A percentile compares a stretch with the other conserved stretches of the same genome.
These are phyloP conservation scores for Ornithoptera priamus DNA, from an alignment of 2,888 invertebrate genomes.

Conservation along the genomic window DNA sequence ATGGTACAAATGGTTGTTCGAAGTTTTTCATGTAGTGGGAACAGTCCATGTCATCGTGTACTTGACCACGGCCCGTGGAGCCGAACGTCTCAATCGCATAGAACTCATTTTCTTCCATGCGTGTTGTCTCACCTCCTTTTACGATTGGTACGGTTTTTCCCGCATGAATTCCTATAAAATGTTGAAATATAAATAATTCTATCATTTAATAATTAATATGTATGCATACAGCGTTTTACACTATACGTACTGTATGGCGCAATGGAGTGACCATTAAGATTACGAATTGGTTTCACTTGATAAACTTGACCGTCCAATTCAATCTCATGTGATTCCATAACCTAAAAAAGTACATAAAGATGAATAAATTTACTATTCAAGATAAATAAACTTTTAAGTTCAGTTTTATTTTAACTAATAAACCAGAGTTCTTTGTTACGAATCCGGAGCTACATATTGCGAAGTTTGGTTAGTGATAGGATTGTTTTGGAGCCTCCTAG, in stretches of 20 bases:
- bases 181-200: not conserved
- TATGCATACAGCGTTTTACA: not conserved
- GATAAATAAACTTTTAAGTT: not conserved
- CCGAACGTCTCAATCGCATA: conserved; percentile 99
- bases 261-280: conserved; percentile 99
- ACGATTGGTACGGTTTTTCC: conserved; percentile 99
- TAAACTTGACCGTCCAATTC: conserved; percentile 98
- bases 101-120: conserved; percentile 99
- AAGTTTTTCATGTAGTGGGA: conserved; percentile 99
- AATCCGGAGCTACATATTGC: no score
- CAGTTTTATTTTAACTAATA: no score
- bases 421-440: no score
- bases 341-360: conserved; percentile 57
- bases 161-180: conserved; percentile 87
- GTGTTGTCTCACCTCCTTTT: conserved; percentile 97
- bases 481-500: no score
- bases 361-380: not conserved
- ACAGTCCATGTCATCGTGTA: conserved; percentile 99
- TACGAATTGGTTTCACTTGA: conserved; percentile 97
- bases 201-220: not conserved
- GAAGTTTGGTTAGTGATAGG: no score
- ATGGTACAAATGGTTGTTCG: conserved; percentile 94
- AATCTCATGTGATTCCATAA: conserved; percentile 99
- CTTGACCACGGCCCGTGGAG: conserved; percentile 95
- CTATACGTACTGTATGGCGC: conserved; percentile 93